A percentile compares a stretch with the other conserved stretches of the same genome.
Conservation (phyloP, 1,140 invertebrate species). For the Harpegnathos saltator region DNA sequence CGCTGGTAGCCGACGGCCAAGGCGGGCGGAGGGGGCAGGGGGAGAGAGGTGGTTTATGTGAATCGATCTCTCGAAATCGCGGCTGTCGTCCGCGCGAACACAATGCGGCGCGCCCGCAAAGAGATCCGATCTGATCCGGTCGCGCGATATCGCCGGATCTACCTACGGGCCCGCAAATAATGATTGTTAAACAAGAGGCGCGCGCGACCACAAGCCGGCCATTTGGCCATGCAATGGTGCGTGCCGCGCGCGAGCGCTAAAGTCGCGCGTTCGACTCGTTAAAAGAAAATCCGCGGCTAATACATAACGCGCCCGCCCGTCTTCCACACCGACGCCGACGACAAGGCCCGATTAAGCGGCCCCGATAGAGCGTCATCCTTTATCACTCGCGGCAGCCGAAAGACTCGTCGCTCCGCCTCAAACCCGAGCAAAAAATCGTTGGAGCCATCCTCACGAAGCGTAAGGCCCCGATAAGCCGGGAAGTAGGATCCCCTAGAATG, state of each 20-base stretch:
- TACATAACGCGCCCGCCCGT: conserved; percentile 55
- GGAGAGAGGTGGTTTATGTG: conserved; percentile 67
- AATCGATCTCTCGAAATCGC: conserved; percentile 57
- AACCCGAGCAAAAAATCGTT: too few species aligned
- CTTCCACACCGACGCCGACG: not conserved
- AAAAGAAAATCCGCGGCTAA: conserved; percentile 70
- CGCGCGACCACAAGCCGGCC: conserved; percentile 58
- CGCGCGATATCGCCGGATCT: conserved; percentile 75
- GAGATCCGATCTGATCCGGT: conserved; percentile 80
- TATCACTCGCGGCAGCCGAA: not conserved
- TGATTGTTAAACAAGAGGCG: conserved; percentile 81
- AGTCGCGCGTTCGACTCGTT: conserved; percentile 76
- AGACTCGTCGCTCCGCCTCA: too few species aligned
- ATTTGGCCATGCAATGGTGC: conserved; percentile 76
- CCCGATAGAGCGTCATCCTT: too few species aligned
- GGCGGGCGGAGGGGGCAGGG: too few species aligned
- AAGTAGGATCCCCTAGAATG: too few species aligned
- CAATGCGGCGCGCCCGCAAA: conserved; percentile 69
- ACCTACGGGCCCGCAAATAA: conserved; percentile 80
- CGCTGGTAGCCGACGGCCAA: conserved; percentile 8
- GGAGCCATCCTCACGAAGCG: too few species aligned
- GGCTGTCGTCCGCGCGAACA: conserved; percentile 63
- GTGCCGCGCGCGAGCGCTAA: conserved; percentile 73
- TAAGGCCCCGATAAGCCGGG: too few species aligned
- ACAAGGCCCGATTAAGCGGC: not conserved